These are phyloP conservation scores for Delphinus delphis DNA, from an alignment of 2,113 vertebrate genomes.

Conservation along the genomic window DNA sequence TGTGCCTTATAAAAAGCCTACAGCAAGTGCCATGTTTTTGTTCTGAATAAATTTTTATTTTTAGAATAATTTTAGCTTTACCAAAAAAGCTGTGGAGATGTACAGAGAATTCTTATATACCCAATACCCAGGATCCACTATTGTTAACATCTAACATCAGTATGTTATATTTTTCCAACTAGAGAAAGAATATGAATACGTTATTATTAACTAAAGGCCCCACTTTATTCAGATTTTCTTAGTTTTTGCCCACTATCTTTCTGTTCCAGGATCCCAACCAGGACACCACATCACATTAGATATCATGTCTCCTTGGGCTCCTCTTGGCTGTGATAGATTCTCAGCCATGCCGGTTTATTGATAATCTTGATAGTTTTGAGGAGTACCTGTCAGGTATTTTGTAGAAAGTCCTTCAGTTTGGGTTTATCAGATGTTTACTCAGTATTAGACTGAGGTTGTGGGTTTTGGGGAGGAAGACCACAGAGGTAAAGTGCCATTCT, in stretches of 20 bases:
- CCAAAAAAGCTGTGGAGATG: neutral
- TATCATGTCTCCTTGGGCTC: neutral
- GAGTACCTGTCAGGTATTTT: neutral
- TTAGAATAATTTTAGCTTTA: neutral
- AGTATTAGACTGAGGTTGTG: neutral
- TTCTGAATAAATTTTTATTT: neutral
- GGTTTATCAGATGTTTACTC: neutral
- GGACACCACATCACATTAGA: neutral
- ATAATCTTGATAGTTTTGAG: neutral
- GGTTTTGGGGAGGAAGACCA: neutral
- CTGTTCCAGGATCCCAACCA: neutral
- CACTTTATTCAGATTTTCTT: neutral
- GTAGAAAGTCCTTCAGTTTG: neutral
- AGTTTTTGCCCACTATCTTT: neutral
- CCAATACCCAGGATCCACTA: neutral
- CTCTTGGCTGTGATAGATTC: neutral
- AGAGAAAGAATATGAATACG: neutral
- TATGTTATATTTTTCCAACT: neutral
- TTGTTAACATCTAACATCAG: neutral
- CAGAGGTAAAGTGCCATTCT: neutral
- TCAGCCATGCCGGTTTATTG: neutral
- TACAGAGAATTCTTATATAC: neutral
- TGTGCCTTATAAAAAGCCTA: neutral
- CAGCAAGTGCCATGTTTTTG: neutral
- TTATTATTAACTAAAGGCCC: neutral